Evolutionary conservation across 2,797 vertebrate species (phyloP), one percentile per base, ranked within the genome.

Genomic region (Lateolabrax maculatus): DNA sequence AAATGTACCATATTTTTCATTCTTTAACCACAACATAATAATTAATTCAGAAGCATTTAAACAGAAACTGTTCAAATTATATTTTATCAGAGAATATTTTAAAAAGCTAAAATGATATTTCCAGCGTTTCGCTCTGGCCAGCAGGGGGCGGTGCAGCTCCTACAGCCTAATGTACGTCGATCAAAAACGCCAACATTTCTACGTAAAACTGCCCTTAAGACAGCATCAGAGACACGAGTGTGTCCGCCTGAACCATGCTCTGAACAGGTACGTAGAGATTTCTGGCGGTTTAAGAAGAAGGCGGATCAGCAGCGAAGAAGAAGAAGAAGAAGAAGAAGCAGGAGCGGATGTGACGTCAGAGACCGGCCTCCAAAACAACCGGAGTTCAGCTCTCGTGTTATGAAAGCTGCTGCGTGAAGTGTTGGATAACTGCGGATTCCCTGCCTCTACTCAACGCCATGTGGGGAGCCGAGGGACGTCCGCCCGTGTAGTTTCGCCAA

Each of bases 281-380:
- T 46, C 27, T n/a, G n/a, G n/a, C n/a, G n/a, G n/a, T n/a, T n/a
- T n/a, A n/a, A n/a, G n/a, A n/a, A n/a, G n/a, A n/a, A n/a, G n/a
- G n/a, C n/a, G 6, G 3, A 51, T 23, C 2, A 34, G 2, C 19
- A 2, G 5, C 10, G 23, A 62, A 25, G 65, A 51, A 27, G 43
- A 77, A 43, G 37, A 34, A n/a, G n/a, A 57, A 29, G 18, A 10
- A 46, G 11, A 23, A 16, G 19, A 29, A 46, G 31, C 41, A 29
- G 61, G 63, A 75, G 63, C 89, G 94, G 95, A 96, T 18, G 70
- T 95, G 91, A 95, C 90, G 90, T 88, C 58, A 79, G 1, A 7
- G 46, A 0, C 16, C 64, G 1, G 13, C 75, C 83, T 65, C 79
- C 80, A 80, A 65, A 85, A 87, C 76, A 80, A 23, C 21, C 58